A percentile compares a stretch with the other conserved stretches of the same genome.
Evolutionary conservation across 2,797 vertebrate genomes (phyloP).

Genomic region (Mormyrops boulengeri): DNA sequence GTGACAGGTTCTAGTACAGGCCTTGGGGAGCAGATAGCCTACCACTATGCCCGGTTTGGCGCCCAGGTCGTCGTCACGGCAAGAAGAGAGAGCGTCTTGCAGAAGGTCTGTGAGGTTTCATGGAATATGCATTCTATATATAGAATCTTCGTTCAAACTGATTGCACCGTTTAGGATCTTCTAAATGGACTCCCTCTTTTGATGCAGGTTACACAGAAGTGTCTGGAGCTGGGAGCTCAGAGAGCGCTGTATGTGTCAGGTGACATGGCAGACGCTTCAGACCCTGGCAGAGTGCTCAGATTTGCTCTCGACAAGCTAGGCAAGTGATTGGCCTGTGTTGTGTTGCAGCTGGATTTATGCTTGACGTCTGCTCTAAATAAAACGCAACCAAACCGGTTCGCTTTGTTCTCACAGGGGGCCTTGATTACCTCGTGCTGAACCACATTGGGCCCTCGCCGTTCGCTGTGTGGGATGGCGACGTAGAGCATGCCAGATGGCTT

Average conservation of each 20-base stretch:
- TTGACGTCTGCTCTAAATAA: not conserved
- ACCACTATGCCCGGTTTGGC: conserved; percentile 63
- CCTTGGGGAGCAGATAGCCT: conserved; percentile 68
- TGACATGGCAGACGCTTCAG: conserved; percentile 67
- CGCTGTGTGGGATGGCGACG: conserved; percentile 45
- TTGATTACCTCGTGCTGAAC: conserved; percentile 63
- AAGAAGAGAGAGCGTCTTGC: conserved; percentile 55
- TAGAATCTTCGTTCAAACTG: not conserved
- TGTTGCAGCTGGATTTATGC: conserved; percentile 9
- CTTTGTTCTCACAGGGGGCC: conserved; percentile 45
- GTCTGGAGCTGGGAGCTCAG: conserved; percentile 69
- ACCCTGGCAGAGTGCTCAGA: conserved; percentile 64
- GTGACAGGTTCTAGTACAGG: conserved; percentile 71
- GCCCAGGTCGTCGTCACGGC: conserved; percentile 66
- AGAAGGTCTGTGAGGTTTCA: conserved; percentile 48
- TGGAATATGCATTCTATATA: not conserved
- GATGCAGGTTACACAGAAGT: conserved; percentile 69
- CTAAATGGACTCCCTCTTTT: conserved; percentile 23
- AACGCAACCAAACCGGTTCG: conserved; percentile 39
- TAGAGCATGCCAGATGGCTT: conserved; percentile 54
- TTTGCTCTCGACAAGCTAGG: conserved; percentile 72
- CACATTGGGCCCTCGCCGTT: conserved; percentile 53
- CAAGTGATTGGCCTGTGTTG: conserved; percentile 31
- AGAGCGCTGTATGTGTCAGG: conserved; percentile 64
- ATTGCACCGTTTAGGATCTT: not conserved